Conservation (phyloP, 2,797 vertebrate species). For the Sebastes minor region DNA sequence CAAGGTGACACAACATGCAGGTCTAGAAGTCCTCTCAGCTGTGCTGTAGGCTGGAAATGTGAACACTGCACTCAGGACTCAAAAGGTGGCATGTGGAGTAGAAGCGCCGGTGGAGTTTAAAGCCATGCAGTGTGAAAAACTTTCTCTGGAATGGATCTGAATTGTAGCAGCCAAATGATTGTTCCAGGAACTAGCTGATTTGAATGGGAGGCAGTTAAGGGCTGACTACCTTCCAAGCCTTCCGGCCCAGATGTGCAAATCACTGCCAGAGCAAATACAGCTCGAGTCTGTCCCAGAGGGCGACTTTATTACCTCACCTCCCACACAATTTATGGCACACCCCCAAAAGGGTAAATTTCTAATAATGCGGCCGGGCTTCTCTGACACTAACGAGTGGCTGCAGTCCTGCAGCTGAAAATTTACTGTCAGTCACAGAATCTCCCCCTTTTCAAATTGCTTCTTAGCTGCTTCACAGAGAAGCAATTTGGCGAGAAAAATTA, state of each 20-base stretch:
- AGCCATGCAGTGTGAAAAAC: neutral
- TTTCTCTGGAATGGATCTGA: neutral
- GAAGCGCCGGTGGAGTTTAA: constrained; percentile 6
- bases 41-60: neutral
- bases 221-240: constrained; percentile 33
- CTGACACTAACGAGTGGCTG: constrained; percentile 68
- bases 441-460: constrained; percentile 59
- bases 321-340: constrained; percentile 58
- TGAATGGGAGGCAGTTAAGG: constrained; percentile 44
- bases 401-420: constrained; percentile 50
- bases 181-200: constrained; percentile 29
- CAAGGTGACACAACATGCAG: neutral
- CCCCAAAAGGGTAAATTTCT: constrained; percentile 68
- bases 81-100: neutral
- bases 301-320: constrained; percentile 63
- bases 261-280: constrained; percentile 51
- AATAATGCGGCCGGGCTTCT: constrained; percentile 53
- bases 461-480: constrained; percentile 56
- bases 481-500: constrained; percentile 59
- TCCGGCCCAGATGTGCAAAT: constrained; percentile 56
- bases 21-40: neutral
- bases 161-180: constrained; percentile 35
- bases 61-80: neutral
- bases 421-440: constrained; percentile 62
- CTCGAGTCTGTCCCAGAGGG: constrained; percentile 48